Conservation (phyloP, 2,888 invertebrate species). For the Amiota mariae region DNA sequence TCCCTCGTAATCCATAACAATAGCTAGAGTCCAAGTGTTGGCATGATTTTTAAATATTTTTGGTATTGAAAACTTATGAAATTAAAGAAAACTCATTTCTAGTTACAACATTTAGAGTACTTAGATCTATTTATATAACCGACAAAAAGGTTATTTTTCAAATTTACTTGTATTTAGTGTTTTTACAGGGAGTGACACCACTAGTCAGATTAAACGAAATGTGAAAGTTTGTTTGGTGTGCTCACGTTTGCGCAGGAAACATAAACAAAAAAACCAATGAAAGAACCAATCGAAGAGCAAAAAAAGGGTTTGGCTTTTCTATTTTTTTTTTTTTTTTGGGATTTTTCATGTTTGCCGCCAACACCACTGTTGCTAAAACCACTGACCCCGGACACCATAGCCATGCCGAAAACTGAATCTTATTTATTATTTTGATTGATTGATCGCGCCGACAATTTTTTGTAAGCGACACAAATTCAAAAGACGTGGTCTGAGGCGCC, state of each 20-base stretch:
- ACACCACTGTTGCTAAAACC: slow-evolving; percentile 54
- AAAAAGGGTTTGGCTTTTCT: slow-evolving; percentile 59
- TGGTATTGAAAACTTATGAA: no score
- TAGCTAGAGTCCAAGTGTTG: no score
- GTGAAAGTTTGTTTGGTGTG: slow-evolving; percentile 62
- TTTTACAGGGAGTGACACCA: slow-evolving; percentile 5
- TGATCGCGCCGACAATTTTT: slow-evolving; percentile 3
- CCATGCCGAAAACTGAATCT: slow-evolving; percentile 22
- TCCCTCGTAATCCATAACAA: no score
- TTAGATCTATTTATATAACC: no score
- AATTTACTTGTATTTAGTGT: not conserved
- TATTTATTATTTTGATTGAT: slow-evolving; percentile 16
- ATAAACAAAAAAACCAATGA: no score
- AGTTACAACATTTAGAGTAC: no score
- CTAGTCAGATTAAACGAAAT: slow-evolving; percentile 36
- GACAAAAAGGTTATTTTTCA: no score
- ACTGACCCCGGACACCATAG: slow-evolving; percentile 38
- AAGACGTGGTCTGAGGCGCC: not conserved
- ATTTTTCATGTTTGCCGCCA: slow-evolving; percentile 66
- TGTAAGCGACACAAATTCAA: slow-evolving; percentile 46
- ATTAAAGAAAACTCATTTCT: no score
- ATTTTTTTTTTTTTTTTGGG: slow-evolving; percentile 31
- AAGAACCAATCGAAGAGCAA: slow-evolving; percentile 37
- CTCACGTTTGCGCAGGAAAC: slow-evolving; percentile 68
- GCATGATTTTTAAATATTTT: no score